Evolutionary conservation across 2,888 invertebrate species (phyloP).

Genomic region (Eutolmus rufibarbis): DNA sequence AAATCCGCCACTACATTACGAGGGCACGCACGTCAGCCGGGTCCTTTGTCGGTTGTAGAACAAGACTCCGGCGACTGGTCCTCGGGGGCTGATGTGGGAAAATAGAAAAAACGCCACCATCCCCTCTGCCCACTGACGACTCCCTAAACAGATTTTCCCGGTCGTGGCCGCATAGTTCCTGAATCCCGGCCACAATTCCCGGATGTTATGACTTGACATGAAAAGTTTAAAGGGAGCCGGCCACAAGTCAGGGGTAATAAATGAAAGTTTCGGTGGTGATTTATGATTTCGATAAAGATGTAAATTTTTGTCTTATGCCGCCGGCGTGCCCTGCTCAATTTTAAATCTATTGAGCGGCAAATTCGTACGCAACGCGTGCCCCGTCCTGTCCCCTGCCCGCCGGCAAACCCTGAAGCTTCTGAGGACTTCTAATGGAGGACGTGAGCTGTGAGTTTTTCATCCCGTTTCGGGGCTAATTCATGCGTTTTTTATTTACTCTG

Average conservation of each 20-base stretch:
- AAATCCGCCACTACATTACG: conserved; percentile 2
- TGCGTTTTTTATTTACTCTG: neutral
- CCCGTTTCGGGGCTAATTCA: neutral
- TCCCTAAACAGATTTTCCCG: conserved; percentile 1
- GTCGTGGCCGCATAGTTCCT: neutral
- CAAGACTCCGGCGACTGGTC: neutral
- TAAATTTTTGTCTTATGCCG: conserved; percentile 24
- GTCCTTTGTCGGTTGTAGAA: conserved; percentile 14
- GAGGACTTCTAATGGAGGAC: neutral
- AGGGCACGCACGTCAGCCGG: conserved; percentile 30
- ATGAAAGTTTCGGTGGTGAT: conserved; percentile 24
- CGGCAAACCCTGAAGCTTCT: neutral
- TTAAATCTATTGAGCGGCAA: conserved; percentile 33
- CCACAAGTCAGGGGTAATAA: neutral
- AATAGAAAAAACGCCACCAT: neutral
- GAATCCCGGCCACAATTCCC: neutral
- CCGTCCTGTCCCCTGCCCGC: neutral
- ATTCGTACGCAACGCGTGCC: neutral
- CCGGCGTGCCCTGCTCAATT: conserved; percentile 1
- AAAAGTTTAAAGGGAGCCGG: conserved; percentile 18
- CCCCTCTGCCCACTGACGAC: neutral
- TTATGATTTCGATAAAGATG: conserved; percentile 36
- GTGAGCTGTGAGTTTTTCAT: neutral
- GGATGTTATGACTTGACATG: conserved; percentile 33
- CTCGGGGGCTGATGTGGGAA: neutral